These are phyloP conservation scores for Limonius californicus DNA, from an alignment of 1,140 invertebrate species.

Conservation along the genomic window DNA sequence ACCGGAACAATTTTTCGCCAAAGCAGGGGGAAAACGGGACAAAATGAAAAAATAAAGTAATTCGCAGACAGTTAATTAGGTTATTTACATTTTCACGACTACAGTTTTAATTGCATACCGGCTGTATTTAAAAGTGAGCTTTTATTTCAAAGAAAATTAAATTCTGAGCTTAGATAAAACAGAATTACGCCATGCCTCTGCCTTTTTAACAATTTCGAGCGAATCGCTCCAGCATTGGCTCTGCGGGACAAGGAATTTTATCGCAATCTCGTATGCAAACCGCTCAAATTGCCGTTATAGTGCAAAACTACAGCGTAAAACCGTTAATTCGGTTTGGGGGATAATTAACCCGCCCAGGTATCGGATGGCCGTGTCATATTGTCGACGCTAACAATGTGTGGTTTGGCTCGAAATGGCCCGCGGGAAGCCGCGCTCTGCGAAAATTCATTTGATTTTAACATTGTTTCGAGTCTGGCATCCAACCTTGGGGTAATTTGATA, in stretches of 20 bases:
- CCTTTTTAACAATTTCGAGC: too few species aligned
- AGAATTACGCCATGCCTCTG: too few species aligned
- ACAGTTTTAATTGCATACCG: neutral
- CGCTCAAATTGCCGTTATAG: neutral
- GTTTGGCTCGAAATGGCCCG: constrained; percentile 5
- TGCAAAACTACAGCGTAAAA: neutral
- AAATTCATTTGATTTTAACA: constrained; percentile 12
- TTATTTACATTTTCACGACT: neutral
- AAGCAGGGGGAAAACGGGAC: too few species aligned
- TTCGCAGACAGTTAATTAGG: neutral
- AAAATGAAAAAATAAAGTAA: neutral
- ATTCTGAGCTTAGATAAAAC: neutral
- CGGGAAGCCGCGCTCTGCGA: neutral
- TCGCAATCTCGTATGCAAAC: too few species aligned
- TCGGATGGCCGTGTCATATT: constrained; percentile 9
- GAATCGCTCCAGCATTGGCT: neutral
- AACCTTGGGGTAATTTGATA: constrained; percentile 1
- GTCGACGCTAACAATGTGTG: constrained; percentile 9
- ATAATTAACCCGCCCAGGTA: constrained; percentile 6
- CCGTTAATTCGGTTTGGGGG: constrained; percentile 1
- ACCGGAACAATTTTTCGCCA: too few species aligned
- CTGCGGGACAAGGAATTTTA: too few species aligned
- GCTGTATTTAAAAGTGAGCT: neutral
- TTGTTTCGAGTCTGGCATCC: neutral
- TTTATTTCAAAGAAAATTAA: neutral